Conservation (phyloP, 2,888 invertebrate genomes). For the Masnerella sp. region DNA sequence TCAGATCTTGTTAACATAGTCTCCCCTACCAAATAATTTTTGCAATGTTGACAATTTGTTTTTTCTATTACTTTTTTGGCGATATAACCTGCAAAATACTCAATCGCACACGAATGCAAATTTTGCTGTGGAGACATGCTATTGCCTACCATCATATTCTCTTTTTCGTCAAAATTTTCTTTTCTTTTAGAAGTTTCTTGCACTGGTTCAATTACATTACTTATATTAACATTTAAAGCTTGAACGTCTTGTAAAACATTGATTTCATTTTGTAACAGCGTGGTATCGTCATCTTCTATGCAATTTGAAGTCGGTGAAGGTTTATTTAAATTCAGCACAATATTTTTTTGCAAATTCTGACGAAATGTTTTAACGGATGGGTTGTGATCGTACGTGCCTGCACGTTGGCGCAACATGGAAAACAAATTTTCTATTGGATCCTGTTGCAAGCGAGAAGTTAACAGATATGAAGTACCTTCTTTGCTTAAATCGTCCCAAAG, state of each 20-base stretch:
- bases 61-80: neutral
- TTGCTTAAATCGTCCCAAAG: neutral
- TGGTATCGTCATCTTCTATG: neutral
- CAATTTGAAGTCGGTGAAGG: neutral
- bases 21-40: neutral
- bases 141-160: neutral
- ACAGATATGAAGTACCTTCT: neutral
- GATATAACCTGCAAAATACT: neutral
- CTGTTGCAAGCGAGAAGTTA: constrained; percentile 10
- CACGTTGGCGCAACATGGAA: neutral
- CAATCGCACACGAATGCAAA: too few species aligned
- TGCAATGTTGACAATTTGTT: neutral
- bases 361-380: neutral
- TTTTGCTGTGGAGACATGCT: neutral
- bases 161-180: too few species aligned
- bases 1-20: neutral
- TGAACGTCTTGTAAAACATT: too few species aligned
- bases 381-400: neutral
- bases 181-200: too few species aligned
- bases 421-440: constrained; percentile 11
- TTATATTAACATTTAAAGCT: too few species aligned
- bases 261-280: too few species aligned
- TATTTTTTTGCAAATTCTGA: constrained; percentile 2
- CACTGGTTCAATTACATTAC: too few species aligned
- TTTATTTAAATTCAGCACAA: neutral